Conservation (phyloP, 2,113 vertebrate species). For the Syngnathus floridae region DNA sequence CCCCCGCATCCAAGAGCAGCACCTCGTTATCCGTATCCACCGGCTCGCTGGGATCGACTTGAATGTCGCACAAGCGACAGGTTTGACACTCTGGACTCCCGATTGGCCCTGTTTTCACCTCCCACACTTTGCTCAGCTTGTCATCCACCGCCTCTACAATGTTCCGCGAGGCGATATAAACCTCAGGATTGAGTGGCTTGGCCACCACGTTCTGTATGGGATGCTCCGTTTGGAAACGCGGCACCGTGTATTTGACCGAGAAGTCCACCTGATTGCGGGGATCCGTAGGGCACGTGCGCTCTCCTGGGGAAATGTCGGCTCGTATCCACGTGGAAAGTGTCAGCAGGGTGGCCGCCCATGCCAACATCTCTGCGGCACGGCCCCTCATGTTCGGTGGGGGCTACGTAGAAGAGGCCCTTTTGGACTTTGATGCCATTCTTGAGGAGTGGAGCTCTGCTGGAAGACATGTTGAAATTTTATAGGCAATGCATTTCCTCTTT, state of each 20-base stretch:
- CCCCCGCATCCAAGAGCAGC: constrained; percentile 73
- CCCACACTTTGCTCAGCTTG: constrained; percentile 50
- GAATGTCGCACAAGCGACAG: constrained; percentile 64
- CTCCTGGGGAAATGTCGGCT: constrained; percentile 44
- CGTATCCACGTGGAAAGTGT: constrained; percentile 65
- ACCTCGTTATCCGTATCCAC: constrained; percentile 78
- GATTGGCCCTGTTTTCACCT: constrained; percentile 77
- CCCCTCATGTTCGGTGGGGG: constrained; percentile 14
- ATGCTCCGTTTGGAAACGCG: constrained; percentile 59
- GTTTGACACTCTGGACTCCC: constrained; percentile 74
- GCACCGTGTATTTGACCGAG: constrained; percentile 68
- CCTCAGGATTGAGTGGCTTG: constrained; percentile 13
- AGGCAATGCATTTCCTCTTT: constrained; percentile 10
- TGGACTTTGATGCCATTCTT: constrained; percentile 46
- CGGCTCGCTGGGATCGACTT: constrained; percentile 20
- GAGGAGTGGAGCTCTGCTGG: constrained; percentile 35
- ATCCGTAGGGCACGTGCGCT: constrained; percentile 61
- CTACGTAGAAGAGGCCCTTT: constrained; percentile 27
- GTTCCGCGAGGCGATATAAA: constrained; percentile 83
- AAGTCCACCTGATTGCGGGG: constrained; percentile 68
- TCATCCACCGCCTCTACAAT: constrained; percentile 68
- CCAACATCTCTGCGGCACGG: constrained; percentile 66
- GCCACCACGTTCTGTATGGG: constrained; percentile 77
- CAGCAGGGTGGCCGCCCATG: constrained; percentile 53
- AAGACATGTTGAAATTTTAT: constrained; percentile 30